Base-by-base conservation (phyloP, 2,888 invertebrate genomes). In the Phalera bucephala region DNA sequence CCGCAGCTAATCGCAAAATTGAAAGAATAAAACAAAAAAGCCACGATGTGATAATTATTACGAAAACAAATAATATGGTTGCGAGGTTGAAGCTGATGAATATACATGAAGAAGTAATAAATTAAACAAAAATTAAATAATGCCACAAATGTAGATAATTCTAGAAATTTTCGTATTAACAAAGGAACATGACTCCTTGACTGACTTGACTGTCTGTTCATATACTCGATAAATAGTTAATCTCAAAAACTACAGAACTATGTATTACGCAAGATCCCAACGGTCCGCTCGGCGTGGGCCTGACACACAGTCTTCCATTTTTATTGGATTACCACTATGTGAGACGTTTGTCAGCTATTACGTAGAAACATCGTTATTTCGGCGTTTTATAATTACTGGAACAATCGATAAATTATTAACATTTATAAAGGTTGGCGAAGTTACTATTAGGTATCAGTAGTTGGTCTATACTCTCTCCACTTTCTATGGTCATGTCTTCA, bases 321-420 rank as follows among this genome's bases (percentile, higher is more conserved):
- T 72, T 72, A 74, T 73, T 72, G 61, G 64, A 74, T 76, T 74
- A 75, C 60, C 40, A 50, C 44, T 64, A 55, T 62, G 56, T 58
- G 58, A 54, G 53, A 53, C 44, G 50, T 51, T 40, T 45, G 40
- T 40, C 37, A 22, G 32, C 36, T 46, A 36, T 57, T 57, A 57
- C 49, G 44, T 64, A 51, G n/a, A n/a, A 54, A 46, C 41, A 50
- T 45, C 33, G 39, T 31, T 34, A 36, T 52, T 54, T 52, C 50
- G n/a, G n/a, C n/a, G 20, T 37, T 50, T 25, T 45, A 33, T 33
- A 33, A 33, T 33, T 40, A 35, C 33, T 13, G 13, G 21, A 22
- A 22, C 20, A 21, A 31, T 21, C 21, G 31, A 22, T 3, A 3
- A 25, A 25, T 25, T 12, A 25, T 12, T 25, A n/a, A n/a, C n/a